Evolutionary conservation across 1,140 invertebrate species (phyloP).

Genomic region (Aphidius gifuensis): DNA sequence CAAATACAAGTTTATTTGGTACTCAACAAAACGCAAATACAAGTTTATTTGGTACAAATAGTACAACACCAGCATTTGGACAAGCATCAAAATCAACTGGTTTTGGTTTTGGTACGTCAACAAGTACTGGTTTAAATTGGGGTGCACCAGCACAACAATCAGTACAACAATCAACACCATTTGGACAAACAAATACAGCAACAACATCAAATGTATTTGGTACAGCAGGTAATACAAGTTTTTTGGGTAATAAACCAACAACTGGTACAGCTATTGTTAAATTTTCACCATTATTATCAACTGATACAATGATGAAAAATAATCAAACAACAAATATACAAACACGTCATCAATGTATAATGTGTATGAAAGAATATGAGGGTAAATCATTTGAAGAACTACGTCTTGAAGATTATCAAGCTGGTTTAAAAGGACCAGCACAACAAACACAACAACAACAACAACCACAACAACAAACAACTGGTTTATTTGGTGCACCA

Average conservation of each 20-base stretch:
- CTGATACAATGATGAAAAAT: conserved; percentile 88
- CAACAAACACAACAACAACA: conserved; percentile 35
- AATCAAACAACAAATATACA: conserved; percentile 78
- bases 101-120: conserved; percentile 58
- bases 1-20: conserved; percentile 49
- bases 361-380: conserved; percentile 97
- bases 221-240: conserved; percentile 57
- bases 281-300: conserved; percentile 82
- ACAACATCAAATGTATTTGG: conserved; percentile 62
- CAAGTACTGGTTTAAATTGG: conserved; percentile 55
- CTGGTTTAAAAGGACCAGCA: conserved; percentile 76
- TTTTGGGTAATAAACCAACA: conserved; percentile 47
- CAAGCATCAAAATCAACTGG: conserved; percentile 59
- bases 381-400: conserved; percentile 91
- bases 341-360: conserved; percentile 93
- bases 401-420: conserved; percentile 87
- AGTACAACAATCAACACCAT: conserved; percentile 54
- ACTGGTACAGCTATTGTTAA: conserved; percentile 76
- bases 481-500: conserved; percentile 58
- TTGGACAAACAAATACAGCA: conserved; percentile 61
- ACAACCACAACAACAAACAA: conserved; percentile 34
- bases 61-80: conserved; percentile 60
- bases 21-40: conserved; percentile 49
- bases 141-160: conserved; percentile 53
- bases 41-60: conserved; percentile 50